A percentile compares a stretch with the other conserved stretches of the same genome.
These are phyloP conservation scores for Lepilemur septentrionalis DNA, from an alignment of 2,797 vertebrate genomes.

Conservation along the genomic window DNA sequence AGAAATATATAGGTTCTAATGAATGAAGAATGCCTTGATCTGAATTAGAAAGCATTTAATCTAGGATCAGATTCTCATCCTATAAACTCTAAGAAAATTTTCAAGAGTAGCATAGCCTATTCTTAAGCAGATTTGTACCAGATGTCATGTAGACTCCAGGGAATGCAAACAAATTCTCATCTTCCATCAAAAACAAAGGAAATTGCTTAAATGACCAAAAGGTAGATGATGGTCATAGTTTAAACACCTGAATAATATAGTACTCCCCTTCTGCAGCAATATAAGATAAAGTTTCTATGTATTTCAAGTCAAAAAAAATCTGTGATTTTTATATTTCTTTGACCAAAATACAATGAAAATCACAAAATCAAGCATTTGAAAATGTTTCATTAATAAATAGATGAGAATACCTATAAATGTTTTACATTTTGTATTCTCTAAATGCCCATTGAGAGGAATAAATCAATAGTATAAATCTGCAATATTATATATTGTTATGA, in stretches of 20 bases:
- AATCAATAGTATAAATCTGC: not conserved
- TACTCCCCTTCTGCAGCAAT: not conserved
- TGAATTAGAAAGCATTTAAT: conserved; percentile 33
- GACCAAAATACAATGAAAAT: conserved; percentile 17
- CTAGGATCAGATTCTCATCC: not conserved
- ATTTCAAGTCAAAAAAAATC: not conserved
- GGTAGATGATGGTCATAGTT: not conserved
- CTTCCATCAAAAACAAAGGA: conserved; percentile 19
- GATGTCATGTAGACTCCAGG: not conserved
- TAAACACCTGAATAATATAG: not conserved
- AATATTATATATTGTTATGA: not conserved
- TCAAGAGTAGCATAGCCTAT: not conserved
- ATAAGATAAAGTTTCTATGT: not conserved
- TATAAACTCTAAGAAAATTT: not conserved
- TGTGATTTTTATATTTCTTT: not conserved
- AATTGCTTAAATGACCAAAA: conserved; percentile 25
- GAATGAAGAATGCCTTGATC: not conserved
- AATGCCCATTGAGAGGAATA: not conserved
- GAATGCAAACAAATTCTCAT: not conserved
- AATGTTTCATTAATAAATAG: conserved; percentile 31
- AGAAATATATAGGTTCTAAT: not conserved
- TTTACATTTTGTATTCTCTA: conserved; percentile 40
- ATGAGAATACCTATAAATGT: conserved; percentile 2
- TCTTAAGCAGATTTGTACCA: not conserved
- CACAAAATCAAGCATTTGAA: conserved; percentile 5